These are phyloP conservation scores for Pionites leucogaster DNA, from an alignment of 2,113 vertebrate species.

Conservation along the genomic window DNA sequence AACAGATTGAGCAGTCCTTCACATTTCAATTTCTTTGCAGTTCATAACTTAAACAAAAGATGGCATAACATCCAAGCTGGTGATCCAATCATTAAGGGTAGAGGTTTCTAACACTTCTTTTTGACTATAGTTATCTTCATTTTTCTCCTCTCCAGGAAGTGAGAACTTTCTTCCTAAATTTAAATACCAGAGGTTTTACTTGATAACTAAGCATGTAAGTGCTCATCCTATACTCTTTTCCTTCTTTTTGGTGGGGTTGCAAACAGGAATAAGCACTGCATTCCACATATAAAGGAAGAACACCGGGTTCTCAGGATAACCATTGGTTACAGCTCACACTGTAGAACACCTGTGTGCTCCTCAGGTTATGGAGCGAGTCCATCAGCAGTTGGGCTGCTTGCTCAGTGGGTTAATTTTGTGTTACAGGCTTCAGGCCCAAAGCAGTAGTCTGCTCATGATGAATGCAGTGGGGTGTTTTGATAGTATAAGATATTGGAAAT, in stretches of 20 bases:
- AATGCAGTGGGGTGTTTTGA: background rate
- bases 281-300: accelerated
- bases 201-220: background rate
- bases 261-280: background rate
- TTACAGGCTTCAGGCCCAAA: background rate
- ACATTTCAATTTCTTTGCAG: slow-evolving; percentile 47
- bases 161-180: background rate
- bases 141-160: background rate
- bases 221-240: background rate
- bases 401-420: background rate
- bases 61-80: slow-evolving; percentile 58
- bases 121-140: background rate
- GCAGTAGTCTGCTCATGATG: background rate
- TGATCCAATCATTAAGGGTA: background rate
- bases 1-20: background rate
- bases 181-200: background rate
- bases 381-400: background rate
- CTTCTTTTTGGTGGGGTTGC: background rate
- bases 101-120: background rate
- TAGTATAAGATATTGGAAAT: accelerated
- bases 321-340: background rate
- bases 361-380: accelerated
- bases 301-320: background rate
- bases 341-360: background rate
- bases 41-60: slow-evolving; percentile 67